Evolutionary conservation across 2,797 vertebrate genomes (phyloP).

Genomic region (Aselliscus stoliczkanus): DNA sequence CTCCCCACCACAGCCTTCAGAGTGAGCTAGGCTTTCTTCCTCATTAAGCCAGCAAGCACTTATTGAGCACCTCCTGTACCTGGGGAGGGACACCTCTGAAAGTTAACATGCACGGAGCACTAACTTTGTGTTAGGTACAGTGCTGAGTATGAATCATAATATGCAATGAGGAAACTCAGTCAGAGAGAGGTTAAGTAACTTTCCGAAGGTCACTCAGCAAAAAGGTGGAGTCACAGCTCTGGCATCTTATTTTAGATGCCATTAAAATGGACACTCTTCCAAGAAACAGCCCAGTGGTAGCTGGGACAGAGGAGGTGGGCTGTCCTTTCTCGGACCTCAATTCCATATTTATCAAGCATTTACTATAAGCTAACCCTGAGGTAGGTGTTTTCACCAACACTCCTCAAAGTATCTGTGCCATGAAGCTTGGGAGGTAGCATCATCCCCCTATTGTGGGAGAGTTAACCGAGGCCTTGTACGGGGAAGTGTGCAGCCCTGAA

Average conservation of each 20-base stretch:
- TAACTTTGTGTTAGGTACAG: background rate
- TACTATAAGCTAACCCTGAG: background rate
- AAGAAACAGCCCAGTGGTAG: background rate
- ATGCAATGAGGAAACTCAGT: fast-evolving
- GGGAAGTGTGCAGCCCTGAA: fast-evolving
- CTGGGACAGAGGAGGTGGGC: background rate
- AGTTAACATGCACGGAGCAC: background rate
- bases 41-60: background rate
- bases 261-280: background rate
- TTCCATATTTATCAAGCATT: background rate
- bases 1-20: background rate
- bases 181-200: background rate
- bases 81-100: background rate
- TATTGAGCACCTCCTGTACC: background rate
- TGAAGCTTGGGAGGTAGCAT: background rate
- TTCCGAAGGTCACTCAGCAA: background rate
- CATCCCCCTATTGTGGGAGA: background rate
- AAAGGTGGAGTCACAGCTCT: background rate
- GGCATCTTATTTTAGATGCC: background rate
- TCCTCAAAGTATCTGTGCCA: background rate
- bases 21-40: background rate
- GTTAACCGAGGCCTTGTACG: background rate
- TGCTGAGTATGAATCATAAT: background rate
- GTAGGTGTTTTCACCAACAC: background rate
- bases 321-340: background rate